Base-by-base conservation (phyloP, 2,888 invertebrate genomes). In the Diploptera punctata region DNA sequence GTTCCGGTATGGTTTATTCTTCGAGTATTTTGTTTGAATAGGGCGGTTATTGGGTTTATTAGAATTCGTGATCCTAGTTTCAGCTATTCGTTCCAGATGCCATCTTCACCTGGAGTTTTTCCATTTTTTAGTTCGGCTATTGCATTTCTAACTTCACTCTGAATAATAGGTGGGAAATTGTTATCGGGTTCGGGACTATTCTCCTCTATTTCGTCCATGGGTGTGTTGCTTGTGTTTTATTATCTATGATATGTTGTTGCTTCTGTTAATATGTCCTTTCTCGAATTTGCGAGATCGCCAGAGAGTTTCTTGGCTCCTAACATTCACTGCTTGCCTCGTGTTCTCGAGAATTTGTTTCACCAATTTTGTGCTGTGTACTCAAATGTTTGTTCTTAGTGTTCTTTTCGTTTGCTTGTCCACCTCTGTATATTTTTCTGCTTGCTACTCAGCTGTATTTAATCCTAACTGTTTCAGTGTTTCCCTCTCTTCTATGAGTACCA, bases 351-450 rank as follows among this genome's bases (percentile, higher is more conserved):
- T 38, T 38, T 38, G 38, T 13, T 13, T 38, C 38, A 13, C 13
- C 38, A 38, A 5, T 9, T 5, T 38, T 38, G 38, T 38, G 38
- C 38, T 5, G 13, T 38, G 38, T 13, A 9, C 13, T 38, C 38
- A 13, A 13, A n/a, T n/a, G n/a, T n/a, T n/a, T n/a, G n/a, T n/a
- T n/a, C n/a, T n/a, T n/a, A n/a, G n/a, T n/a, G n/a, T n/a, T n/a
- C n/a, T n/a, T n/a, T n/a, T n/a, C n/a, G n/a, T n/a, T n/a, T n/a
- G n/a, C n/a, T n/a, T n/a, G 38, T 38, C 38, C 38, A 38, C 38
- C 13, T n/a, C n/a, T n/a, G n/a, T 49, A 49, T n/a, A 49, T n/a
- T n/a, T n/a, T n/a, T 49, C 49, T 49, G 18, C n/a, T 49, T 49
- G 49, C 18, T 49, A 13, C 18, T 49, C 49, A n/a, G 18, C 18